phyloP scores from a whole-genome alignment of 2,797 vertebrate genomes.

The Phataginus tetradactyla region DNA sequence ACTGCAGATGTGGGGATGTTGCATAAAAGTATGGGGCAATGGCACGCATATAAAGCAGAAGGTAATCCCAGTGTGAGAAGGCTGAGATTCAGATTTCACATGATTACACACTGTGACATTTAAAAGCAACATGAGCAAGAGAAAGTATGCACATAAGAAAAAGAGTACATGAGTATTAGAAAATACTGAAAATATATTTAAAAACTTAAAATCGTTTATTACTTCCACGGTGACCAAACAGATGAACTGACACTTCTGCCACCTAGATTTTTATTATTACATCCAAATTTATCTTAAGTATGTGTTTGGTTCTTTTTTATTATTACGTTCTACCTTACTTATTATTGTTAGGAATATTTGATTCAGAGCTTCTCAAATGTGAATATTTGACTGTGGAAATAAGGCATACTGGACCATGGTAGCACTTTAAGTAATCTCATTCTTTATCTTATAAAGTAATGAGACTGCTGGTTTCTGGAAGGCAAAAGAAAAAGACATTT shows the following conservation, averaged over 20 bases:
- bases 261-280: neutral
- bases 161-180: neutral
- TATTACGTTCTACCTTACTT: slow-evolving; percentile 76
- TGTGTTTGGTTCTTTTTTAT: neutral
- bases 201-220: slow-evolving; percentile 46
- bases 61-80: neutral
- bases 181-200: slow-evolving; percentile 9
- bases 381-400: neutral
- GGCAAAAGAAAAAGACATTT: neutral
- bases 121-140: slow-evolving; percentile 33
- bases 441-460: slow-evolving; percentile 33
- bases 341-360: slow-evolving; percentile 69
- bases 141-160: neutral
- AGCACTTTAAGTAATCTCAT: slow-evolving; percentile 21
- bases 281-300: neutral
- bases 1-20: neutral
- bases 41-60: neutral
- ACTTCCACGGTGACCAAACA: neutral
- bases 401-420: neutral
- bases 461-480: slow-evolving; percentile 24
- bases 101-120: neutral
- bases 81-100: neutral
- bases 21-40: neutral
- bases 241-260: neutral
- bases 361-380: slow-evolving; percentile 28